Conservation (phyloP, 2,888 invertebrate species). For the Arenicola marina region DNA sequence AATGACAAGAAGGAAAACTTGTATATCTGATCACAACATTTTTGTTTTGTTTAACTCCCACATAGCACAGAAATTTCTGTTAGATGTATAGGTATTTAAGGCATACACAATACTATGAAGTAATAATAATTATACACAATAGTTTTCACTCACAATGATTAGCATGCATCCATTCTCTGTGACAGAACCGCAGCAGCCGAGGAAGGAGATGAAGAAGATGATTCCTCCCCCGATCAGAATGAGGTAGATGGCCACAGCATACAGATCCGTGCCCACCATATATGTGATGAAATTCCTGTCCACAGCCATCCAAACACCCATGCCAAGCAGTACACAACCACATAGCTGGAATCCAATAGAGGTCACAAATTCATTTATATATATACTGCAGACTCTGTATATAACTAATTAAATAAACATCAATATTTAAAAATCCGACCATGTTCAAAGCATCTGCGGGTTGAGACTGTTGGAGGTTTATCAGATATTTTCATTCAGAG, state of each 20-base stretch:
- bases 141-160: constrained; percentile 5
- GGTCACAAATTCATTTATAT: not conserved
- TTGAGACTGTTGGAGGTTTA: no score
- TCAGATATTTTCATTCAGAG: no score
- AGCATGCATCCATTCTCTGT: constrained; percentile 67
- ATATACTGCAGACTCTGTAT: not conserved
- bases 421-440: not conserved
- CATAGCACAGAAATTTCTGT: no score
- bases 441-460: not conserved
- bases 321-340: constrained; percentile 66
- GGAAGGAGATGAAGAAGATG: constrained; percentile 81
- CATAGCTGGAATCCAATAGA: constrained; percentile 19
- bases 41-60: no score
- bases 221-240: constrained; percentile 81
- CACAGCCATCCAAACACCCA: constrained; percentile 84
- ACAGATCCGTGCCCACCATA: constrained; percentile 83
- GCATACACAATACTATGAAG: no score
- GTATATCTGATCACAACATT: no score
- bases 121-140: not conserved
- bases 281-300: constrained; percentile 84
- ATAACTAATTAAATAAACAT: not conserved
- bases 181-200: constrained; percentile 92
- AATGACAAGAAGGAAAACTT: no score
- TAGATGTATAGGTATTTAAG: no score
- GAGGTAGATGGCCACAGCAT: constrained; percentile 83